Evolutionary conservation across 2,888 invertebrate species (phyloP), one percentile per base, ranked within the genome.

Genomic region (Epistrophe eligans): DNA sequence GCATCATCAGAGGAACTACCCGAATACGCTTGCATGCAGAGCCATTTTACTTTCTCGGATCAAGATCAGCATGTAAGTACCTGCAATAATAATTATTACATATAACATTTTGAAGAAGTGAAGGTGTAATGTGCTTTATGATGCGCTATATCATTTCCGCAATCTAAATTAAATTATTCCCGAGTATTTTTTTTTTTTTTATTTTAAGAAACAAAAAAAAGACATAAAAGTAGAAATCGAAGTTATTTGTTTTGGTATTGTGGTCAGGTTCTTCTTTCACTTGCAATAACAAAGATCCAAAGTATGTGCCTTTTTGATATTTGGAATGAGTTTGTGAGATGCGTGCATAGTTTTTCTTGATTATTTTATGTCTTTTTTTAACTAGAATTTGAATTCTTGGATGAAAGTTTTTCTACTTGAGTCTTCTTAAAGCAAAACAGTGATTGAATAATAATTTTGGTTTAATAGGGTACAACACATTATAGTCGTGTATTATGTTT

Each of bases 1-100:
- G 97, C 97, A 2, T 97, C 97, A 91, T 97, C 96, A 0, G 97
- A 97, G 92, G 97, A 97, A 93, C 96, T 96, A 4, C 94, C 97
- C 10, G 95, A 96, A 7, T 98, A 97, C 92, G 95, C 96, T 90
- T 98, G 97, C 90, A 97, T 98, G 97, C 94, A 95, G 88, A 96
- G 97, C 70, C 90, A 91, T 84, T 93, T 93, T 77, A 90, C 91
- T 80, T 92, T 92, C 89, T 91, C 92, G 79, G 90, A 89, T 50
- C 91, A 92, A 74, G 92, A 93, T 89, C 91, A 91, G 71, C 92
- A 92, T 89, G 93, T 93, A 79, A 91, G 92, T 90, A 82, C 13
- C 0, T 19, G 28, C 11, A 15, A 28, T 15, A 52, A 52, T 13
- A 7, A 52, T 8, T 17, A 28, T 15, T 1, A 11, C 35, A 5